Percentiles rank a stretch among this genome's conserved stretches.
phyloP scores from a whole-genome alignment of 2,113 vertebrate genomes.

The Alethe diademata region DNA sequence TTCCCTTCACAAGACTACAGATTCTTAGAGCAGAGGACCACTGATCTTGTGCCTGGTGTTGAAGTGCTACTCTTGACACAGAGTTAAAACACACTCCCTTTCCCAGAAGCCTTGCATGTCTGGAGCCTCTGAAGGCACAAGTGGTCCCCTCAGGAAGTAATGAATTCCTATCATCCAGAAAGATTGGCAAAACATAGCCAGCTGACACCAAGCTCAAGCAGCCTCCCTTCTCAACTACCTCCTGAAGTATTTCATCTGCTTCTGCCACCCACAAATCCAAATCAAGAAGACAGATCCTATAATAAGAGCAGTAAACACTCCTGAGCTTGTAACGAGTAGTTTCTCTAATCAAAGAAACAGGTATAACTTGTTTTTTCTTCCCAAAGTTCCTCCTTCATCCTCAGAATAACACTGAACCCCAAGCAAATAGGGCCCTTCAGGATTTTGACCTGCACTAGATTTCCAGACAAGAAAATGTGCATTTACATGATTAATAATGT shows the following conservation, averaged over 20 bases:
- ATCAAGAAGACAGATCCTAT: background rate
- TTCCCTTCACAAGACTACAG: background rate
- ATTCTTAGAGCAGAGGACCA: background rate
- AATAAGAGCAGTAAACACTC: background rate
- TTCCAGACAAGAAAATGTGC: background rate
- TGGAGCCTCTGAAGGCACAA: rapidly evolving
- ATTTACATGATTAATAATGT: constrained; percentile 25
- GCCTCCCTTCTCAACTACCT: background rate
- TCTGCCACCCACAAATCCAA: background rate
- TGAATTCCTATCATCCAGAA: background rate
- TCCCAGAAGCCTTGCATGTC: background rate
- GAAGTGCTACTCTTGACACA: background rate
- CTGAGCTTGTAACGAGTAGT: background rate
- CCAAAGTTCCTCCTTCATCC: background rate
- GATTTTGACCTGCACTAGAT: background rate
- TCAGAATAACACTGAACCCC: background rate
- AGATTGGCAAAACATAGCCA: background rate
- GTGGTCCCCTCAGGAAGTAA: background rate
- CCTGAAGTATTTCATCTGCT: background rate
- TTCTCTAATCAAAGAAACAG: background rate
- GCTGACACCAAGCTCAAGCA: background rate
- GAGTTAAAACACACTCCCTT: background rate
- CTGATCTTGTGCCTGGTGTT: background rate
- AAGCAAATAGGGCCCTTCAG: background rate
- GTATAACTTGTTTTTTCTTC: background rate